Evolutionary conservation across 2,797 vertebrate genomes (phyloP).

Genomic region (Protonibea diacanthus): DNA sequence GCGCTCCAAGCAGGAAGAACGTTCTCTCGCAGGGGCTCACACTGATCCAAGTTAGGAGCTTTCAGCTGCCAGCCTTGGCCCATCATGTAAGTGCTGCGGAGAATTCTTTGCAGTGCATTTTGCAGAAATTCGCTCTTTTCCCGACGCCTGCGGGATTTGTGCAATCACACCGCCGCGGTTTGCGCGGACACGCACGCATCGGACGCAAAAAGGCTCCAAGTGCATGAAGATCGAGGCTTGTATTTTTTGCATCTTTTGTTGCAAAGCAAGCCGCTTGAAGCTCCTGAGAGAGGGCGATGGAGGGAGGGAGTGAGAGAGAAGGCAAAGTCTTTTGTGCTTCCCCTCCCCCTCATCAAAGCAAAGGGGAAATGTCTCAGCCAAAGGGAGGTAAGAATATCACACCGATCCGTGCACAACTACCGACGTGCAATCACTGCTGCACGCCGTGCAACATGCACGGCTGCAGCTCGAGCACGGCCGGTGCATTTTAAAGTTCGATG

Average conservation of each 20-base stretch:
- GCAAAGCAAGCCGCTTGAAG: conserved; percentile 90
- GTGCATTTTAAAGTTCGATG: conserved; percentile 91
- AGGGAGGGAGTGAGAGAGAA: conserved; percentile 91
- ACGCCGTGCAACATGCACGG: conserved; percentile 86
- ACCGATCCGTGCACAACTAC: conserved; percentile 84
- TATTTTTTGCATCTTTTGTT: conserved; percentile 94
- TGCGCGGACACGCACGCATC: conserved; percentile 86
- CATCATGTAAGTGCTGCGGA: conserved; percentile 95
- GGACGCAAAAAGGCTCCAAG: conserved; percentile 86
- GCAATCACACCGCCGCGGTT: conserved; percentile 81
- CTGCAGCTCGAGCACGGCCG: conserved; percentile 84
- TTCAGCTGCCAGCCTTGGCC: conserved; percentile 93
- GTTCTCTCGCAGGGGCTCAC: conserved; percentile 87
- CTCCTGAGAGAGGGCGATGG: conserved; percentile 84
- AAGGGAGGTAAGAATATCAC: conserved; percentile 91
- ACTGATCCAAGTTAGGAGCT: conserved; percentile 93
- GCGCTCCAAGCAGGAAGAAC: conserved; percentile 87
- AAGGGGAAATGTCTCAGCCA: conserved; percentile 94
- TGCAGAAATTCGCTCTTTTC: conserved; percentile 78
- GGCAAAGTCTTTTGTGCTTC: conserved; percentile 97
- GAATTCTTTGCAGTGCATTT: conserved; percentile 84
- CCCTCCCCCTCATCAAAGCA: conserved; percentile 93
- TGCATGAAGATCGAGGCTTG: conserved; percentile 92
- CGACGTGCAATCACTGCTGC: conserved; percentile 87
- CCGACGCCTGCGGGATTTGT: conserved; percentile 82